These are phyloP conservation scores for Strigamia transsilvanica DNA, from an alignment of 2,888 invertebrate species.

Conservation along the genomic window DNA sequence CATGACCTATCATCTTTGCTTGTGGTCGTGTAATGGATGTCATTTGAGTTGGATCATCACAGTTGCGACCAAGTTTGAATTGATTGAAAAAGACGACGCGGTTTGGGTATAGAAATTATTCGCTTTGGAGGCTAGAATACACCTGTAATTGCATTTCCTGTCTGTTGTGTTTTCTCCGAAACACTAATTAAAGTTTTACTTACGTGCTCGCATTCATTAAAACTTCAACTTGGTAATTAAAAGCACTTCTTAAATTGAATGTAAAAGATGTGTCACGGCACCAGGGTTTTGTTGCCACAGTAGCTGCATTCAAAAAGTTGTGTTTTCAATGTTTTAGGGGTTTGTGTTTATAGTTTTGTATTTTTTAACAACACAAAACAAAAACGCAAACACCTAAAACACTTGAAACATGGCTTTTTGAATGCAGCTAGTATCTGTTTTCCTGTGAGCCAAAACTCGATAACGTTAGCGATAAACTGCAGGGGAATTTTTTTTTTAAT, in stretches of 20 bases:
- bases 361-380: neutral
- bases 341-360: neutral
- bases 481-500: neutral
- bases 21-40: conserved; percentile 34
- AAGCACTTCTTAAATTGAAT: neutral
- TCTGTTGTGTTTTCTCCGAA: neutral
- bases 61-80: neutral
- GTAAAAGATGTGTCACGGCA: conserved; percentile 18
- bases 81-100: neutral
- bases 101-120: conserved; percentile 24
- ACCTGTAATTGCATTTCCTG: conserved; percentile 11
- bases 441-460: neutral
- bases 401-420: no score
- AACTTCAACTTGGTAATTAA: conserved; percentile 37
- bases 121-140: neutral
- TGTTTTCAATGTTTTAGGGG: no score
- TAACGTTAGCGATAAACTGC: conserved; percentile 19
- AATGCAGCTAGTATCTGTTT: neutral
- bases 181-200: conserved; percentile 28
- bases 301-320: no score
- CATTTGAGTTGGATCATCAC: conserved; percentile 7
- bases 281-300: neutral
- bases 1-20: conserved; percentile 11
- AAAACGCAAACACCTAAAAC: no score
- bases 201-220: neutral